Conservation (phyloP, 2,888 invertebrate species). For the Chrysolina haemoptera region DNA sequence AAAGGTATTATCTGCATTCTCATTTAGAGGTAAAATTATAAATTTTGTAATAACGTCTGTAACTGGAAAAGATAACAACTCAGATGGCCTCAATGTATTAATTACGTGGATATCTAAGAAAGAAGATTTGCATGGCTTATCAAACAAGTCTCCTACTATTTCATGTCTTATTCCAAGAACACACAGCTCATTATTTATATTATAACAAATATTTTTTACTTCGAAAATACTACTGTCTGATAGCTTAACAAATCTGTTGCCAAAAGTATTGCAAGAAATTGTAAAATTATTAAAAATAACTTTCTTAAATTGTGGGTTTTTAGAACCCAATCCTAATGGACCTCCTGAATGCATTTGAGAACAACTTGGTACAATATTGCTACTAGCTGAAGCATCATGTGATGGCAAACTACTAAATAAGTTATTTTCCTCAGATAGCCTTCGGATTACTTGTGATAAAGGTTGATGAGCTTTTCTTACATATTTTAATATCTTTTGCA, state of each 20-base stretch:
- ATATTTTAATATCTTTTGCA: slow-evolving; percentile 35
- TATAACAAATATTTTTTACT: slow-evolving; percentile 40
- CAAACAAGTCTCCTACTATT: slow-evolving; percentile 38
- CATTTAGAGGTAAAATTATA: slow-evolving; percentile 36
- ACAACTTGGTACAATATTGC: slow-evolving; percentile 25
- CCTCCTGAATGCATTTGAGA: slow-evolving; percentile 33
- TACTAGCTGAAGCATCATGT: slow-evolving; percentile 18
- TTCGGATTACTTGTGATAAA: slow-evolving; percentile 35
- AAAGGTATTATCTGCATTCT: slow-evolving; percentile 30
- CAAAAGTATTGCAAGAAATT: slow-evolving; percentile 39
- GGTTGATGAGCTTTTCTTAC: slow-evolving; percentile 40
- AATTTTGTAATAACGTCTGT: slow-evolving; percentile 31
- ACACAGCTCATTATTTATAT: slow-evolving; percentile 34
- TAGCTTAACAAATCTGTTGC: slow-evolving; percentile 38
- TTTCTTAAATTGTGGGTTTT: slow-evolving; percentile 41
- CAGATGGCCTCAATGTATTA: slow-evolving; percentile 33
- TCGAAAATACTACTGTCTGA: slow-evolving; percentile 35
- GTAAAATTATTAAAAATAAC: slow-evolving; percentile 30
- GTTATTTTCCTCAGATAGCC: slow-evolving; percentile 24
- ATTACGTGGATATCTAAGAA: slow-evolving; percentile 34
- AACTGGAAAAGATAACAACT: slow-evolving; percentile 26
- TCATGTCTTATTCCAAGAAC: slow-evolving; percentile 32
- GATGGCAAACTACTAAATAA: slow-evolving; percentile 27
- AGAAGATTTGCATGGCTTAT: slow-evolving; percentile 38
- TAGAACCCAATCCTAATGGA: slow-evolving; percentile 29